Evolutionary conservation across 2,797 vertebrate genomes (phyloP), one percentile per base, ranked within the genome.

Genomic region (Hydrolagus colliei): DNA sequence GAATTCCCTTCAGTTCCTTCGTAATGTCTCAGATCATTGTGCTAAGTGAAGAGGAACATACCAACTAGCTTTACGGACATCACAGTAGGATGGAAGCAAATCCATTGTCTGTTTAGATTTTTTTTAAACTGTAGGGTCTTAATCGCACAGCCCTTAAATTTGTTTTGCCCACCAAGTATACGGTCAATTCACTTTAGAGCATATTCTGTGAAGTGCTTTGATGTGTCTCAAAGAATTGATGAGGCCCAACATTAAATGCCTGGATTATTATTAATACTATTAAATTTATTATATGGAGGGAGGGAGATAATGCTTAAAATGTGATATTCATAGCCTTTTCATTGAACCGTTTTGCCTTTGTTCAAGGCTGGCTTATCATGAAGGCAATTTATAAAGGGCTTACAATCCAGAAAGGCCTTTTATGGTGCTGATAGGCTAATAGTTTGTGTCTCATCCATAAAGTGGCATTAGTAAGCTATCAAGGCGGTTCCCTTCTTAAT

Each of bases 401-500:
- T 52, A 6, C 41, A 10, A 77, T 77, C 35, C 74, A 20, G 13
- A 18, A 35, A 41, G 74, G 27, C 41, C 41, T 52, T 52, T 52
- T 52, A 52, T 20, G 52, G 20, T n/a, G 9, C 20, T 61, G 59
- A 65, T 73, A 86, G 67, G 41, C 84, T 41, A 27, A 86, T 71
- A 63, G 61, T 16, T 84, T 77, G 52, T 63, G 72, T 68, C 68
- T 27, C 86, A 72, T 78, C n/a, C 74, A 74, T 74, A 73, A 86
- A 86, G 59, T 72, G 16, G 86, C 89, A 76, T 88, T 87, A 88
- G 67, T 88, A 87, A 65, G 12, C 41, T 89, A 89, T 88, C 1
- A 2, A 87, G 5, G 80, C 63, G 86, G 86, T 4, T 86, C 73
- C 12, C 86, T 87, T 86, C 87, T 87, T 90, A 90, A 86, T 90